phyloP scores from a whole-genome alignment of 2,888 invertebrate genomes.

The Hetaerina titia region DNA sequence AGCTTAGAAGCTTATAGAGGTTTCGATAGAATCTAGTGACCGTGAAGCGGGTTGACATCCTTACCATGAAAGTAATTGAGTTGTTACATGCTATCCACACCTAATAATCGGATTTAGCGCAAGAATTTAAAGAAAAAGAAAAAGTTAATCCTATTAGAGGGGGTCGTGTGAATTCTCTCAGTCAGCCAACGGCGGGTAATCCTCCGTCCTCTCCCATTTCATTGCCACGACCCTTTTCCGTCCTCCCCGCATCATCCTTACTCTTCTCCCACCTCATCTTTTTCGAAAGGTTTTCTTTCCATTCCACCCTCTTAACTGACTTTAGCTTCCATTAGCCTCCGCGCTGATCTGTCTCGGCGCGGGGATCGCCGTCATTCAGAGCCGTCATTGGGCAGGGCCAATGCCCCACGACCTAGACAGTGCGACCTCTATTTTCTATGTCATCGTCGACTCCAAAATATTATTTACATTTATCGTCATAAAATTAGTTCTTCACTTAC shows the following conservation, averaged over 20 bases:
- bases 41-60: background rate
- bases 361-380: too few relatives aligned
- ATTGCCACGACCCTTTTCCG: background rate
- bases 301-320: too few relatives aligned
- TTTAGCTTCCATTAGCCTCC: too few relatives aligned
- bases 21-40: background rate
- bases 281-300: too few relatives aligned
- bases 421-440: too few relatives aligned
- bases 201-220: background rate
- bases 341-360: too few relatives aligned
- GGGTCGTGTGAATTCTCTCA: background rate
- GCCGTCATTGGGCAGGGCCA: too few relatives aligned
- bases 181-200: background rate
- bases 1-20: background rate
- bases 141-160: background rate
- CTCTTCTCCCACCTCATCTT: background rate
- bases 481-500: too few relatives aligned
- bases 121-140: background rate
- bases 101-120: slow-evolving; percentile 27
- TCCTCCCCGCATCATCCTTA: background rate
- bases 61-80: slow-evolving; percentile 22
- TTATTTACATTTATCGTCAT: too few relatives aligned
- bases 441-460: too few relatives aligned
- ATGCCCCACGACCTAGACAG: too few relatives aligned
- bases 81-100: slow-evolving; percentile 21